A percentile compares a stretch with the other conserved stretches of the same genome.
Evolutionary conservation across 2,888 invertebrate species (phyloP).

Genomic region (Metellina segmentata): DNA sequence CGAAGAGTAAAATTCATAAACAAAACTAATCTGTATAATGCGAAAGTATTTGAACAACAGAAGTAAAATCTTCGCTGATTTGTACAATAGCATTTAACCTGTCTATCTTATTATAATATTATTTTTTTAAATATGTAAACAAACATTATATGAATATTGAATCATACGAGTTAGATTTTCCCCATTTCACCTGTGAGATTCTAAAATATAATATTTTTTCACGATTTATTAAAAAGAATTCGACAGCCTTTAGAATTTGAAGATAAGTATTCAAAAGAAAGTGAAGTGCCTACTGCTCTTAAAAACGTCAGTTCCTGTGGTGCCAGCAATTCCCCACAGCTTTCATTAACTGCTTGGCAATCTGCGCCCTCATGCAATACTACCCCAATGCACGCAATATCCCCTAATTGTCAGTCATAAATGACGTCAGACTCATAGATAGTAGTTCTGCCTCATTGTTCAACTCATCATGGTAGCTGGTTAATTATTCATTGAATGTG

Average conservation of each 20-base stretch:
- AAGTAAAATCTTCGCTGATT: too few species aligned
- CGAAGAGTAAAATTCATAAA: too few species aligned
- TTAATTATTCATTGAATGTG: slow-evolving; percentile 43
- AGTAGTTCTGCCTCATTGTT: slow-evolving; percentile 42
- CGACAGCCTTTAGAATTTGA: background rate
- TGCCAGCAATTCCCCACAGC: background rate
- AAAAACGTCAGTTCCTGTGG: background rate
- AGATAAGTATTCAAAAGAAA: background rate
- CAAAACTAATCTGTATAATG: too few species aligned
- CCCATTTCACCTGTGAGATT: too few species aligned
- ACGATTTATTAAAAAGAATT: background rate
- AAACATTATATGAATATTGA: too few species aligned
- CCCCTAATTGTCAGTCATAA: slow-evolving; percentile 55
- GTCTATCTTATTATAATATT: too few species aligned
- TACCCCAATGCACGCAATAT: slow-evolving; percentile 32
- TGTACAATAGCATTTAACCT: too few species aligned
- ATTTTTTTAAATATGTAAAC: too few species aligned
- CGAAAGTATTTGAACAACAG: too few species aligned
- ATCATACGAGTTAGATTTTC: too few species aligned
- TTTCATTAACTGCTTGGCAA: background rate
- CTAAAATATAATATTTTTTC: too few species aligned
- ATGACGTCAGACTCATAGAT: slow-evolving; percentile 49
- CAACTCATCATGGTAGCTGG: slow-evolving; percentile 24
- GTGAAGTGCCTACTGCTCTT: background rate
- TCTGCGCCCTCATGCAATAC: background rate